These are phyloP conservation scores for Carabus problematicus DNA, from an alignment of 2,888 invertebrate genomes.

Conservation along the genomic window DNA sequence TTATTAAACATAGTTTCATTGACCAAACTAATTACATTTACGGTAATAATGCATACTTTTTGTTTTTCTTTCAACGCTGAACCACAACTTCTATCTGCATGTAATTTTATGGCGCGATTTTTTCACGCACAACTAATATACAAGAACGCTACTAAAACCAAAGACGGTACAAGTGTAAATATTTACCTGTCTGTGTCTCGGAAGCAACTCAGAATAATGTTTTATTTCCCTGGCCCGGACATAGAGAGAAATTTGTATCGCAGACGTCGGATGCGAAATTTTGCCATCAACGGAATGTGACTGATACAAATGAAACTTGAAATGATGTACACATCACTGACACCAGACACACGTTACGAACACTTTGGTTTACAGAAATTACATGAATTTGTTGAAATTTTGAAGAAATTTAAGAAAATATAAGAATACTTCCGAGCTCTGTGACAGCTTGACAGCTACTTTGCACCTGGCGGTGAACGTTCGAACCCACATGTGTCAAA, in stretches of 20 bases:
- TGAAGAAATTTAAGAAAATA: slow-evolving; percentile 36
- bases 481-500: slow-evolving; percentile 30
- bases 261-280: slow-evolving; percentile 32
- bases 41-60: too few relatives aligned
- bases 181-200: slow-evolving; percentile 36
- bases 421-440: slow-evolving; percentile 39
- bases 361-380: slow-evolving; percentile 29
- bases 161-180: too few relatives aligned
- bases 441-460: slow-evolving; percentile 39
- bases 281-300: slow-evolving; percentile 29
- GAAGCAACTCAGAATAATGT: slow-evolving; percentile 27
- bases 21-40: too few relatives aligned
- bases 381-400: slow-evolving; percentile 37
- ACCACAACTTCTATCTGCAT: too few relatives aligned
- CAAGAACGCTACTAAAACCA: too few relatives aligned
- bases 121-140: too few relatives aligned
- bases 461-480: slow-evolving; percentile 28
- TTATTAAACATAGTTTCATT: too few relatives aligned
- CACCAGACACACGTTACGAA: slow-evolving; percentile 30
- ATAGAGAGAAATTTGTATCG: slow-evolving; percentile 32
- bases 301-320: slow-evolving; percentile 26
- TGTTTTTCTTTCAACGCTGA: too few relatives aligned
- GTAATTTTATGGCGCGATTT: too few relatives aligned
- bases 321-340: slow-evolving; percentile 31
- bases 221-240: slow-evolving; percentile 36